phyloP scores from a whole-genome alignment of 2,113 vertebrate species.

The Craseonycteris thonglongyai region DNA sequence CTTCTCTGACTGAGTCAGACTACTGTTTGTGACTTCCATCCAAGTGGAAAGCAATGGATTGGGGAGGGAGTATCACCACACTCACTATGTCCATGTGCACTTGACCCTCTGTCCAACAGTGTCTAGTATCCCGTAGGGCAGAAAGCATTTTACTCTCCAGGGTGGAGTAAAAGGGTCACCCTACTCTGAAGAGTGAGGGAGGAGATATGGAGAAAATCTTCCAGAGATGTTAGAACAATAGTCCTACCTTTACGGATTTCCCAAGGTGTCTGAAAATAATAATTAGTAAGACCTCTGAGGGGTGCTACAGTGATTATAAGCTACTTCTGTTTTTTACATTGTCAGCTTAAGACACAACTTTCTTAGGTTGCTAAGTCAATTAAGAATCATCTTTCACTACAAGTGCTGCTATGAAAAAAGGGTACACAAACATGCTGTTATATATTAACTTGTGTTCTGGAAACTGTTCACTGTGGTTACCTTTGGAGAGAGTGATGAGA shows the following conservation, averaged over 20 bases:
- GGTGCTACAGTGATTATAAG: neutral
- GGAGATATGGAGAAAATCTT: neutral
- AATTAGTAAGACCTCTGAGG: neutral
- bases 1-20: neutral
- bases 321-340: neutral
- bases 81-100: neutral
- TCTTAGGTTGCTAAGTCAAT: neutral
- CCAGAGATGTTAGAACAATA: neutral
- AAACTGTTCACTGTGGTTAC: neutral
- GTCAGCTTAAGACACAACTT: neutral
- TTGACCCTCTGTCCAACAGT: neutral
- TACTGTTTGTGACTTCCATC: neutral
- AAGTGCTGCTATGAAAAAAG: neutral
- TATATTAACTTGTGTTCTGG: neutral
- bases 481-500: neutral
- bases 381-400: neutral
- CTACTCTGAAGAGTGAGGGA: neutral
- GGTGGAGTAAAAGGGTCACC: neutral
- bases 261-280: neutral
- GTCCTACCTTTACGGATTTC: neutral
- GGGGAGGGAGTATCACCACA: neutral
- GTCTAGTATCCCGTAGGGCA: too few relatives aligned
- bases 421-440: neutral
- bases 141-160: neutral
- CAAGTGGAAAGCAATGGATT: neutral